Base-by-base conservation (phyloP, 2,888 invertebrate species). In the Halictus quadricinctus region DNA sequence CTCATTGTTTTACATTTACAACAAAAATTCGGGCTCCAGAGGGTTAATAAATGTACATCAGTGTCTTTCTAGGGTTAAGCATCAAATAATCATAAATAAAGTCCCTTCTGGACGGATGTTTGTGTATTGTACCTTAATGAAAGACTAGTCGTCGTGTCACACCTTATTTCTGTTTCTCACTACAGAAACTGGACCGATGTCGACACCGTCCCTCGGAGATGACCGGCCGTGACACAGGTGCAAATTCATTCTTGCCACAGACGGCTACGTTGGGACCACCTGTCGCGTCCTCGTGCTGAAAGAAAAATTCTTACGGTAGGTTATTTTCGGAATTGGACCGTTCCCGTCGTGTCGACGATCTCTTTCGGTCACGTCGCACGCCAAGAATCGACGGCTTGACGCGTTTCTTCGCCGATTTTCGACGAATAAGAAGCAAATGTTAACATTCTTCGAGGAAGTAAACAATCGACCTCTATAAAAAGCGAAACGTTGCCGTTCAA, bases 271-370 rank as follows among this genome's bases (percentile, higher is more conserved):
- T 41, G n/a, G n/a, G 70, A 70, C 70, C 58, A 76, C 58, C 72
- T 48, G 64, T 21, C 76, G 43, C n/a, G 25, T 21, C 79, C 36
- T 46, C 76, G n/a, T 18, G 72, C 13, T 36, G 15, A 21, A 50
- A 21, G 72, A 46, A 72, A 48, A 50, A 70, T 70, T 73, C 50
- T 50, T 50, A 50, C 10, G 50, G 50, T 72, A 78, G 66, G 75
- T 76, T 85, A 85, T 85, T 85, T 80, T 85, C 8, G 58, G 66
- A 54, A 15, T 43, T 43, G 54, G 36, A 60, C 50, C 73, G 70
- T 79, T 80, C 60, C 64, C 69, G 41, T 29, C 72, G 50, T n/a
- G 8, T 25, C 64, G 66, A 66, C 73, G 60, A 54, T 60, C 58
- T 25, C 25, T 13, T 15, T 29, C 69, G 18, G 48, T 69, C 66